Conservation (phyloP, 37 sponge, comb jelly and placozoan species). For the Diacarnus erythraeanus region DNA sequence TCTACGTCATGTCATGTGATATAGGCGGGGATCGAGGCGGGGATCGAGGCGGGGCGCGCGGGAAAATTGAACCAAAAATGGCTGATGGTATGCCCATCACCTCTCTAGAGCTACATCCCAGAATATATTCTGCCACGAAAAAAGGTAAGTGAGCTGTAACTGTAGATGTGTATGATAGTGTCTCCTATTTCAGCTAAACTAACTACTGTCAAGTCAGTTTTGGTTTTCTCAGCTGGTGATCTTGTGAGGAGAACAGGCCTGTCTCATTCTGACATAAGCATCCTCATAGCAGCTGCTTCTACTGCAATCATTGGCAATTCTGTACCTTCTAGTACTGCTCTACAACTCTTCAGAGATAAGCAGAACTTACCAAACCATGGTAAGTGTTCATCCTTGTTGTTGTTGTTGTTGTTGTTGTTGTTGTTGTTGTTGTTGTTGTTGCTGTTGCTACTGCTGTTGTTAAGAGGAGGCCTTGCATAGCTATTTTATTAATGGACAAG, state of each 20-base stretch:
- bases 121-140: constrained; percentile 37
- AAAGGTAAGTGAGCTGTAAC: constrained; percentile 16
- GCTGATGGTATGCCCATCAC: constrained; percentile 1
- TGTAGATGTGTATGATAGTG: not conserved
- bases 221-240: constrained; percentile 34
- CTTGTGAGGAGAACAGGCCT: constrained; percentile 49
- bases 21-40: constrained; percentile 23
- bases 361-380: constrained; percentile 1
- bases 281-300: constrained; percentile 26
- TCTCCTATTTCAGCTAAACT: constrained; percentile 20
- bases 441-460: not conserved
- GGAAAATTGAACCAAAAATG: constrained; percentile 6
- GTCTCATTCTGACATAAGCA: constrained; percentile 20
- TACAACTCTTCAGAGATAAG: constrained; percentile 17
- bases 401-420: not conserved
- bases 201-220: constrained; percentile 12
- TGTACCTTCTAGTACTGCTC: constrained; percentile 15
- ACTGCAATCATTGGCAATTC: constrained; percentile 10
- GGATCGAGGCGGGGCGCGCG: no score
- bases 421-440: not conserved
- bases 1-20: not conserved
- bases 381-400: not conserved
- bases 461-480: not conserved
- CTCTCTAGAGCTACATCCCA: constrained; percentile 28
- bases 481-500: not conserved